Conservation (phyloP, 1,140 invertebrate genomes). For the Neodiprion virginianus region DNA sequence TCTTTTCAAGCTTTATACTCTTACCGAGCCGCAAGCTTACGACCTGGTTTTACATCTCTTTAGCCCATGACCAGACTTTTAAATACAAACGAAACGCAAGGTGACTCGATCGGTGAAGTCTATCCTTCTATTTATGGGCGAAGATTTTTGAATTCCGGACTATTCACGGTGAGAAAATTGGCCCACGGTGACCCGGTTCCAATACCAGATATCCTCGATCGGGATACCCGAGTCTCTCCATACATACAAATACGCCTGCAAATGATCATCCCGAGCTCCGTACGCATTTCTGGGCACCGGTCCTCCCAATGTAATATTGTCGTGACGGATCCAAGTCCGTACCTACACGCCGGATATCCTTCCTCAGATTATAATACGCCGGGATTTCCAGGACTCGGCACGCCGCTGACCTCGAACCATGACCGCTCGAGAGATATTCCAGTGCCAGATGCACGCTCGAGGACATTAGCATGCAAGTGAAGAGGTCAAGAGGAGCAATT, state of each 20-base stretch:
- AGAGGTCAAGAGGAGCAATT: too few relatives aligned
- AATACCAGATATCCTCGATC: not conserved
- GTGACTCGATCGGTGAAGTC: not conserved
- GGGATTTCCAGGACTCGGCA: too few relatives aligned
- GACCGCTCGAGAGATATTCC: too few relatives aligned
- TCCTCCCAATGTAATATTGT: too few relatives aligned
- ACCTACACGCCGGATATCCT: too few relatives aligned
- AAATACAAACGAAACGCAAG: not conserved
- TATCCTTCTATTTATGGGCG: not conserved
- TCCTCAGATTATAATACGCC: too few relatives aligned
- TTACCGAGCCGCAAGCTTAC: not conserved
- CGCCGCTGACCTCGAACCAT: too few relatives aligned
- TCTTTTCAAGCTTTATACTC: not conserved
- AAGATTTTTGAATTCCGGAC: not conserved
- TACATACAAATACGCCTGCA: not conserved
- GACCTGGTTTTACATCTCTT: not conserved
- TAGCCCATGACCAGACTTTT: constrained; percentile 4
- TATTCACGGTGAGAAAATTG: not conserved
- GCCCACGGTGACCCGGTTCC: not conserved
- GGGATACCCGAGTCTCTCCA: not conserved
- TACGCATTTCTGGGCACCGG: too few relatives aligned
- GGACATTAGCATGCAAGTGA: too few relatives aligned
- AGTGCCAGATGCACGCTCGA: too few relatives aligned
- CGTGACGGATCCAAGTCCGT: too few relatives aligned
- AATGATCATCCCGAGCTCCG: too few relatives aligned